phyloP scores from a whole-genome alignment of 1,140 invertebrate species.

The Proctacanthus coquilletti region DNA sequence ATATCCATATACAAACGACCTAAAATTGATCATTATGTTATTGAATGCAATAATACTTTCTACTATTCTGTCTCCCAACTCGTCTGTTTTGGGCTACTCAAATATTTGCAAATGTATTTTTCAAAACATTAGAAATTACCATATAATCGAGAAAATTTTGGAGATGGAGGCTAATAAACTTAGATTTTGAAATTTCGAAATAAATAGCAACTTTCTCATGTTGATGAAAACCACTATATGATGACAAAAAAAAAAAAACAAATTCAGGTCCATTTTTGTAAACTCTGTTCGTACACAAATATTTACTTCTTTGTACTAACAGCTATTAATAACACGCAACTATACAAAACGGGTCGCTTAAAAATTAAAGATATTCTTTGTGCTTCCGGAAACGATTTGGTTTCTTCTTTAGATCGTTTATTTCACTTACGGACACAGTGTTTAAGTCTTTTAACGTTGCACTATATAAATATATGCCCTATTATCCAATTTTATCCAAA shows the following conservation, averaged over 20 bases:
- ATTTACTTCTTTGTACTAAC: no score
- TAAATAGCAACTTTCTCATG: no score
- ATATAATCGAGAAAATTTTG: not conserved
- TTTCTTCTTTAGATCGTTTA: not conserved
- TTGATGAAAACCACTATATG: no score
- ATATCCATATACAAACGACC: not conserved
- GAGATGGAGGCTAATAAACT: not conserved
- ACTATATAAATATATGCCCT: not conserved
- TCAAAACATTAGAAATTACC: not conserved
- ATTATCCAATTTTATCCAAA: not conserved
- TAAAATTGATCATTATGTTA: not conserved
- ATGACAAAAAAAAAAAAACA: no score
- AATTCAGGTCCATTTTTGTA: no score
- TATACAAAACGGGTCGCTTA: not conserved
- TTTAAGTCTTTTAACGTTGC: not conserved
- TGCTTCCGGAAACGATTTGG: no score
- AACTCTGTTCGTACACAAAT: no score
- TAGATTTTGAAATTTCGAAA: no score
- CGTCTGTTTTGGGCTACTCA: no score
- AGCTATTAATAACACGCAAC: no score
- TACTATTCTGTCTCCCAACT: not conserved
- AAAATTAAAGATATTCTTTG: not conserved
- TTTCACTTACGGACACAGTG: not conserved
- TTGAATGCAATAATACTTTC: not conserved
- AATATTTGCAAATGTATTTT: not conserved